Conservation (phyloP, 2,113 vertebrate species). For the Heliornis fulica region DNA sequence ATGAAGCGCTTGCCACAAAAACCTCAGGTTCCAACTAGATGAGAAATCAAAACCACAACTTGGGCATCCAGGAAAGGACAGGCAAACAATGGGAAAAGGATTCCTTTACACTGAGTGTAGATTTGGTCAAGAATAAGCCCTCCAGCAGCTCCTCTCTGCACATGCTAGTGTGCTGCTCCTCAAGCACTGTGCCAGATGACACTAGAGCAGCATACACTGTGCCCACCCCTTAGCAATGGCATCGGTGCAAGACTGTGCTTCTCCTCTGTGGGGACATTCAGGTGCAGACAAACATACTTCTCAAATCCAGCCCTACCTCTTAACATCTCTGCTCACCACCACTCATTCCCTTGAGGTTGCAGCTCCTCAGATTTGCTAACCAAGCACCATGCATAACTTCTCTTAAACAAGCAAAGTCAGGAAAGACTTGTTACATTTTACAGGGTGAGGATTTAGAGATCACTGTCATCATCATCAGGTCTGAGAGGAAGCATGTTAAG, state of each 20-base stretch:
- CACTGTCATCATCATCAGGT: not conserved
- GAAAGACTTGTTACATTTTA: not conserved
- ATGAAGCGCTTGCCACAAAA: not conserved
- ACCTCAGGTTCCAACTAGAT: not conserved
- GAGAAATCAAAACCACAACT: rapidly evolving
- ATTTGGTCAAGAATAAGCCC: not conserved
- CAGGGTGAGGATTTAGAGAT: not conserved
- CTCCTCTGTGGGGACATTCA: rapidly evolving
- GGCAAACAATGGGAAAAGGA: not conserved
- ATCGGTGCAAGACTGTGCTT: not conserved
- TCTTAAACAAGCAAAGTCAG: not conserved
- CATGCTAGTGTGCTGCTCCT: not conserved
- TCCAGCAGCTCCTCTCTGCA: not conserved
- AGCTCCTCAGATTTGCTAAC: not conserved
- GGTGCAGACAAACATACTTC: not conserved
- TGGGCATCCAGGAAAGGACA: not conserved
- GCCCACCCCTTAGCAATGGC: not conserved
- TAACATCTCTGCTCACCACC: not conserved
- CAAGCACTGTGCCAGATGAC: not conserved
- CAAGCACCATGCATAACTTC: not conserved
- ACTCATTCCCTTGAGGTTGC: not conserved
- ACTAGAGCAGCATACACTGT: not conserved
- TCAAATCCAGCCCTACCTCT: not conserved
- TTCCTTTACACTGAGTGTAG: not conserved
- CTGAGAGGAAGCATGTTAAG: not conserved